These are phyloP conservation scores for Geotria australis DNA, from an alignment of 2,797 vertebrate genomes.

Conservation along the genomic window DNA sequence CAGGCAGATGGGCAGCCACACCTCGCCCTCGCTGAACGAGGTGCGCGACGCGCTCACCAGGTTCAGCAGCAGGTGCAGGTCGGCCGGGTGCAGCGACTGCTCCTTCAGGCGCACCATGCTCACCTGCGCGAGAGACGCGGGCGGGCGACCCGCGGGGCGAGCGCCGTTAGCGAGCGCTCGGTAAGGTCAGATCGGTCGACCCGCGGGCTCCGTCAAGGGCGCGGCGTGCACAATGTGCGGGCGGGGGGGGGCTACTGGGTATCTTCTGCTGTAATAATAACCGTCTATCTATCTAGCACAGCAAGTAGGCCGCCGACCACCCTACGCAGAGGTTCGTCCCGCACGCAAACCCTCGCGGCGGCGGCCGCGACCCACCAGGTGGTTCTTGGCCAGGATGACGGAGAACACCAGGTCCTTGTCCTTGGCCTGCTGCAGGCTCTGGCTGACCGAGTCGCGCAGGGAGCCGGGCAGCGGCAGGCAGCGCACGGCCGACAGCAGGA, in stretches of 20 bases:
- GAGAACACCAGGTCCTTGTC: constrained; percentile 70
- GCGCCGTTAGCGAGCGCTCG: too few relatives aligned
- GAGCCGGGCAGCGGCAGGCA: constrained; percentile 43
- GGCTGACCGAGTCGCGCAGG: constrained; percentile 32
- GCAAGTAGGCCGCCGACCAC: too few relatives aligned
- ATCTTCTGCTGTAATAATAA: too few relatives aligned
- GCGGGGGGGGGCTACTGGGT: too few relatives aligned
- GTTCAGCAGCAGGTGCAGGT: constrained; percentile 83
- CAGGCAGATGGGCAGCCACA: constrained; percentile 84
- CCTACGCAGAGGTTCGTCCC: too few relatives aligned
- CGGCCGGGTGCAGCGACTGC: constrained; percentile 74
- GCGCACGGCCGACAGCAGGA: constrained; percentile 59
- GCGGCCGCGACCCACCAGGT: constrained; percentile 31
- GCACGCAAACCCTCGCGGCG: not conserved
- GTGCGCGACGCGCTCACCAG: constrained; percentile 55
- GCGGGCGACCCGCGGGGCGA: too few relatives aligned
- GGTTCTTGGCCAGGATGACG: constrained; percentile 49
- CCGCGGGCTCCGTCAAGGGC: too few relatives aligned
- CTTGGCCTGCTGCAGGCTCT: constrained; percentile 54
- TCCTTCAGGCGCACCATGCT: constrained; percentile 61
- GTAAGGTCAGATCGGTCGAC: too few relatives aligned
- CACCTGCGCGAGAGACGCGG: not conserved
- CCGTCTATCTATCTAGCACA: too few relatives aligned
- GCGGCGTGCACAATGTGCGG: too few relatives aligned
- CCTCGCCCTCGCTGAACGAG: constrained; percentile 73